Evolutionary conservation across 2,113 vertebrate species (phyloP), one percentile per base, ranked within the genome.

Genomic region (Leptocoma aspasia): DNA sequence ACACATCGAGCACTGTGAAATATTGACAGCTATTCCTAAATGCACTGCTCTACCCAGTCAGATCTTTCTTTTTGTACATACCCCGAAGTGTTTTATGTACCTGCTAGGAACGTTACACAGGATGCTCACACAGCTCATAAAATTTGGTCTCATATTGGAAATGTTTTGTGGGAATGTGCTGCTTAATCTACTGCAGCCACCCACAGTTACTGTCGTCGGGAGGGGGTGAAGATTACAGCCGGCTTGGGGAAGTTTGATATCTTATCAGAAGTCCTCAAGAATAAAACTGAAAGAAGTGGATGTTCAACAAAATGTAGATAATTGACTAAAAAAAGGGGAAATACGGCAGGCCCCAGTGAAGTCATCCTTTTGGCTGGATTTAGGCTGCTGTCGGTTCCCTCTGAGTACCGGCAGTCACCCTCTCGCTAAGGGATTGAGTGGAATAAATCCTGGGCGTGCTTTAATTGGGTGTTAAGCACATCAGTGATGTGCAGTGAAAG

Each of bases 101-200:
- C 94, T 95, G 71, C 92, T 96, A 42, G 65, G 68, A 89, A 71
- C 9, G 47, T 91, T 88, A 86, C 96, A 92, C 33, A 44, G 82
- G 89, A 84, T 86, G 83, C 90, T 96, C 11, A 13, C 84, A 91
- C 78, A 96, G 94, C 90, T 95, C 93, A 82, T 94, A 95, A 96
- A 94, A 93, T 86, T 84, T 68, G 71, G 86, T 73, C 83, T 90
- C 13, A 1, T 90, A 47, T 72, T 92, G 94, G 94, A 90, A 95
- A 91, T 60, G 83, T 90, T 95, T 93, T 78, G 78, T 93, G 92
- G 78, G 71, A 87, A 88, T 87, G 59, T 6, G 44, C 57, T 88
- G 94, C 71, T 93, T 95, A 92, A 96, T 96, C 95, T 95, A 47
- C 88, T 95, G 95, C 83, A 91, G 91, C 90, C 71, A 17, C 53